These are phyloP conservation scores for Percopsis omiscomaycus DNA, from an alignment of 2,797 vertebrate genomes.

Conservation along the genomic window DNA sequence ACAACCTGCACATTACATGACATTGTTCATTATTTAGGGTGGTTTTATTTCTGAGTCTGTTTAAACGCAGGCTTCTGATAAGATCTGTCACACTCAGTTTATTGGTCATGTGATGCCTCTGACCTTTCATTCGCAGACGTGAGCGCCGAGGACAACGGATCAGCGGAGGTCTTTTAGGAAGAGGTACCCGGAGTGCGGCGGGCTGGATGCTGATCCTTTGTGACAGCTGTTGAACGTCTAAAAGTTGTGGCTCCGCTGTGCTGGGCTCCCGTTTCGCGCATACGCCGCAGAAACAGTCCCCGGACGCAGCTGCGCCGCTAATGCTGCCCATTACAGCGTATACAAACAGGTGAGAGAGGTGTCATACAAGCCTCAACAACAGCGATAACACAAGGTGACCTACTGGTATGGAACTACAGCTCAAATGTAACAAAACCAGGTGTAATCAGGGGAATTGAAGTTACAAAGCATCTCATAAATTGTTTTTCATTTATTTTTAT, in stretches of 20 bases:
- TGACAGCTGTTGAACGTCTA: conserved; percentile 63
- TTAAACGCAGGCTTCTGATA: conserved; percentile 7
- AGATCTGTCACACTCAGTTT: conserved; percentile 42
- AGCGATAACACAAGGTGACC: conserved; percentile 13
- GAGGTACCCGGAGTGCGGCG: conserved; percentile 59
- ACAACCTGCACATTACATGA: conserved; percentile 1
- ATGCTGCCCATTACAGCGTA: conserved; percentile 30
- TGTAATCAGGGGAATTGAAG: neutral
- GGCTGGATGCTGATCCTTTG: conserved; percentile 61
- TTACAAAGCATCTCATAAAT: conserved; percentile 2
- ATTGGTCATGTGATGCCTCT: conserved; percentile 59
- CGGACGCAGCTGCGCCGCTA: conserved; percentile 23
- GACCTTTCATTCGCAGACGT: conserved; percentile 69
- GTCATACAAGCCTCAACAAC: conserved; percentile 11
- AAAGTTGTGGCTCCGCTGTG: conserved; percentile 60
- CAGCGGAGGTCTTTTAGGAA: conserved; percentile 64
- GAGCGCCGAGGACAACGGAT: conserved; percentile 56
- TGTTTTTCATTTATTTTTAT: neutral
- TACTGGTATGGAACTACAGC: neutral
- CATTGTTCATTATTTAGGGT: neutral
- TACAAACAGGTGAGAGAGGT: conserved; percentile 28
- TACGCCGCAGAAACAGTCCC: conserved; percentile 25
- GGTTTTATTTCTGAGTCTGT: too few species aligned
- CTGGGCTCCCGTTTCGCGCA: conserved; percentile 48
- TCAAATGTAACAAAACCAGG: conserved; percentile 21